Percentiles rank a stretch among this genome's conserved stretches.
Conservation (phyloP, 2,113 vertebrate genomes). For the Haliaeetus leucogaster region DNA sequence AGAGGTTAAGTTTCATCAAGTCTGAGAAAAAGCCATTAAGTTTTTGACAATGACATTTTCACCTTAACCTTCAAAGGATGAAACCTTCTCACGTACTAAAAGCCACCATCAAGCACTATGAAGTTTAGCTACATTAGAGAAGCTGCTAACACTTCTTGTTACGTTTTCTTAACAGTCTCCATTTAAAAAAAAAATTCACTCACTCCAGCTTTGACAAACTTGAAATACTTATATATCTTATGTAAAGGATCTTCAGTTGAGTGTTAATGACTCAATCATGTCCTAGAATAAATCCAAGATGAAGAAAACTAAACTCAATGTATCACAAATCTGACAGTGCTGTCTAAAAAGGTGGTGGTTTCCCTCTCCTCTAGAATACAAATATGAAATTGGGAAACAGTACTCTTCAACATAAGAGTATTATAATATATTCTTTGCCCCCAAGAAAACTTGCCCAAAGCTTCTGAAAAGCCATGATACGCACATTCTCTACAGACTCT, state of each 20-base stretch:
- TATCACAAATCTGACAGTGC: not conserved
- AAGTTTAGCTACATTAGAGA: not conserved
- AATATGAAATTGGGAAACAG: not conserved
- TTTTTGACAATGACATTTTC: not conserved
- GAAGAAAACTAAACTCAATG: not conserved
- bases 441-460: not conserved
- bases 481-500: not conserved
- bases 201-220: not conserved
- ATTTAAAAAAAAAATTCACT: not conserved
- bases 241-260: not conserved
- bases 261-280: not conserved
- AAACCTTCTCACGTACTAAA: not conserved
- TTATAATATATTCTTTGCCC: not conserved
- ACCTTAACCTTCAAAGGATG: not conserved
- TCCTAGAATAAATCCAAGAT: not conserved
- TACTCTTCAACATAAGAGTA: not conserved
- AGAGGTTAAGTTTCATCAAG: not conserved
- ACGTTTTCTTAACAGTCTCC: not conserved
- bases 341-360: not conserved
- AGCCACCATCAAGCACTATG: not conserved
- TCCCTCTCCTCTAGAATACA: not conserved
- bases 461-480: not conserved
- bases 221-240: not conserved
- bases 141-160: not conserved
- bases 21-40: not conserved